Evolutionary conservation across 2,113 vertebrate genomes (phyloP).

Genomic region (Toxotes chatareus): DNA sequence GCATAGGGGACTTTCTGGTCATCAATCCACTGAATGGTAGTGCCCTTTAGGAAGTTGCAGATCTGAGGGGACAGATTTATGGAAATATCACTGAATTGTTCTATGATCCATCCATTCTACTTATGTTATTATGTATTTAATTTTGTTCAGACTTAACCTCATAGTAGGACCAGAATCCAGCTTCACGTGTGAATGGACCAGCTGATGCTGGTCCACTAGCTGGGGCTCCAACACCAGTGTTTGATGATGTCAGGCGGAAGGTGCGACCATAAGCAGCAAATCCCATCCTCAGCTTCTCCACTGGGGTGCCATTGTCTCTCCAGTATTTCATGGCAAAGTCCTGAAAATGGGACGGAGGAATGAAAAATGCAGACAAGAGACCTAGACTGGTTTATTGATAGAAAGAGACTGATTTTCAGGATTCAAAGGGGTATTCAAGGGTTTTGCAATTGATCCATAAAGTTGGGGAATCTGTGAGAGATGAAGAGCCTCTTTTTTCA

Average conservation of each 20-base stretch:
- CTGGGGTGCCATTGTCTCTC: conserved; percentile 83
- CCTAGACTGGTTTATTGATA: too few species aligned
- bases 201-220: conserved; percentile 82
- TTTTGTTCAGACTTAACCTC: conserved; percentile 78
- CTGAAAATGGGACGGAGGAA: conserved; percentile 55
- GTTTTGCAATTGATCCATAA: too few species aligned
- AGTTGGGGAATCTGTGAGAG: too few species aligned
- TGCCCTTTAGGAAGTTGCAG: conserved; percentile 81
- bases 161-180: conserved; percentile 88
- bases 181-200: conserved; percentile 84
- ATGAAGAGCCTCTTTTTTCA: too few species aligned
- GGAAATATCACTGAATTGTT: neutral
- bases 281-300: conserved; percentile 87
- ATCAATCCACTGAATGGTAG: conserved; percentile 81
- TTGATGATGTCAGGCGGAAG: conserved; percentile 80
- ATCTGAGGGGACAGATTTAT: conserved; percentile 71
- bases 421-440: too few species aligned
- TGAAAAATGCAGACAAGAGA: too few species aligned
- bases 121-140: neutral
- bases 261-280: conserved; percentile 87
- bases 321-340: conserved; percentile 87
- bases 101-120: neutral
- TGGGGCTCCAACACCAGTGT: conserved; percentile 76
- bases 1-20: conserved; percentile 88
- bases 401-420: too few species aligned